phyloP scores from a whole-genome alignment of 2,113 vertebrate species.

The Catharus bicknelli region DNA sequence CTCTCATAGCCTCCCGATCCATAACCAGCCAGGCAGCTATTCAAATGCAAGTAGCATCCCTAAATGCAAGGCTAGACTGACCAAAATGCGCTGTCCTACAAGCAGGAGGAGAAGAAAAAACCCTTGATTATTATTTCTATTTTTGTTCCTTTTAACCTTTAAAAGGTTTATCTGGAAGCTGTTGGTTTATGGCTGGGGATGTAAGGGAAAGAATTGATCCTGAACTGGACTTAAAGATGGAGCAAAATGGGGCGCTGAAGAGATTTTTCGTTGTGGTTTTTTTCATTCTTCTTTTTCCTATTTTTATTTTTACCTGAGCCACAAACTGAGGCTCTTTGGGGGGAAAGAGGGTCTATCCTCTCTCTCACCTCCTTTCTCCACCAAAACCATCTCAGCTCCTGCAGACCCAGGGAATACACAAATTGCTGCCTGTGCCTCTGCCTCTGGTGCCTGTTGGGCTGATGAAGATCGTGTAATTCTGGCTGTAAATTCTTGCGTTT shows the following conservation, averaged over 20 bases:
- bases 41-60: constrained; percentile 91
- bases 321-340: constrained; percentile 35
- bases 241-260: constrained; percentile 62
- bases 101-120: constrained; percentile 64
- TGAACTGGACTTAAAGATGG: constrained; percentile 72
- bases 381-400: constrained; percentile 23
- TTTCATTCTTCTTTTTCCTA: neutral
- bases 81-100: constrained; percentile 69
- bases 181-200: constrained; percentile 76
- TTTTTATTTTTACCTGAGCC: constrained; percentile 61
- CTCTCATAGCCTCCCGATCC: constrained; percentile 90
- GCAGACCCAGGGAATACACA: constrained; percentile 40
- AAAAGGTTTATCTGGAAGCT: constrained; percentile 71
- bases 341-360: constrained; percentile 31
- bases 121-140: constrained; percentile 54
- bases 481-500: constrained; percentile 62
- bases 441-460: constrained; percentile 34
- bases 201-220: constrained; percentile 70
- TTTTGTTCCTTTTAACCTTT: constrained; percentile 65
- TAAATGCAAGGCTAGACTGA: constrained; percentile 82
- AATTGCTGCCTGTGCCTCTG: constrained; percentile 37
- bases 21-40: constrained; percentile 91
- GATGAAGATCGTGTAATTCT: constrained; percentile 61
- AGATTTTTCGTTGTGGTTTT: constrained; percentile 59
- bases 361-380: neutral